Base-by-base conservation (phyloP, 2,797 vertebrate genomes). In the Eutrigla gurnardus region DNA sequence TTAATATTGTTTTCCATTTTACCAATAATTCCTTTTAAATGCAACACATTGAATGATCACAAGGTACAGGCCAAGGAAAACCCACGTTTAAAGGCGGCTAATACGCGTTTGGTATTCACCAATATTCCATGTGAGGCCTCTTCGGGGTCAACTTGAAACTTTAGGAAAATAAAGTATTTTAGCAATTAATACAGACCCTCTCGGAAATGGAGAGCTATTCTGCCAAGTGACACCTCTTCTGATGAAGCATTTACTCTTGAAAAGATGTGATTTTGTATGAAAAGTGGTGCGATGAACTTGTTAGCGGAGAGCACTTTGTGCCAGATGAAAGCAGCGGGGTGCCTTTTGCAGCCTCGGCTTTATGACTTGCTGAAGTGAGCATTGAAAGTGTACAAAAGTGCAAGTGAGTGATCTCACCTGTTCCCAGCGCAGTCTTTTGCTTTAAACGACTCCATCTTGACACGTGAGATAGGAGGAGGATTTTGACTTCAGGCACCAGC, bases 111-210 rank as follows among this genome's bases (percentile, higher is more conserved):
- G 66, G 12, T 46, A 3, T 47, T 57, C 54, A 2, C 32, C 32
- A 36, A 11, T 37, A 49, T 61, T 61, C 17, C 11, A 37, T 10
- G 46, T 43, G 13, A 46, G 39, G 9, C 10, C 10, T 47, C 17
- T 43, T 55, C 11, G 32, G 54, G 43, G 37, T 65, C 40, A 70
- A 58, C 42, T 47, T 69, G 73, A 63, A 54, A 39, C 42, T 3
- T n/a, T 46, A 7, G 18, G 36, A 25, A 55, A 63, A 40, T 5
- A 6, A 62, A 54, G n/a, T 9, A 25, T 37, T 37, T 54, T 14
- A 10, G 15, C 3, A 65, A 35, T 66, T 15, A 32, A 65, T 60
- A 67, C 33, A 33, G 45, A 17, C 35, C 64, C 14, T 18, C n/a
- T 35, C 14, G 33, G 10, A 3, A 3, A 53, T 36, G 33, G 14